Evolutionary conservation across 1,140 invertebrate genomes (phyloP).

Genomic region (Samia ricini): DNA sequence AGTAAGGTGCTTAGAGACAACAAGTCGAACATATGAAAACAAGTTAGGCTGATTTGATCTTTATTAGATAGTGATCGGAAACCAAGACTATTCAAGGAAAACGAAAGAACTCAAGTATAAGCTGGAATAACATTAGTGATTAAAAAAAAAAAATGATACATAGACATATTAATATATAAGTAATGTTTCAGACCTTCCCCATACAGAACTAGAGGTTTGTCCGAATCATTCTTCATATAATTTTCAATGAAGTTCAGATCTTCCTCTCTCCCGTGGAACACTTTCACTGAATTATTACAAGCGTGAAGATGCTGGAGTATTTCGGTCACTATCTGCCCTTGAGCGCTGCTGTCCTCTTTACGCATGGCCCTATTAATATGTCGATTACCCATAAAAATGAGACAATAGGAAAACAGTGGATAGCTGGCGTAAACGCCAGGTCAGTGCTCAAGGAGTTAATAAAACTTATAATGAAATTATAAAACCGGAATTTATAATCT

Average conservation of each 20-base stretch:
- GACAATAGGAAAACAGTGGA: conserved; percentile 4
- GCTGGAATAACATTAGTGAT: too few relatives aligned
- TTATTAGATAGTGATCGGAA: too few relatives aligned
- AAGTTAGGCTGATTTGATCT: too few relatives aligned
- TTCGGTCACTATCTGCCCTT: conserved; percentile 96
- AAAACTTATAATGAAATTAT: not conserved
- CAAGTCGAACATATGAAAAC: too few relatives aligned
- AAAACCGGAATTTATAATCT: not conserved
- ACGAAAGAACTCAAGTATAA: too few relatives aligned
- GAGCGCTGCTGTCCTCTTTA: conserved; percentile 95
- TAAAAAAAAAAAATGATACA: too few relatives aligned
- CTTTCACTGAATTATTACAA: conserved; percentile 96
- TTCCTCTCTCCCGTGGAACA: conserved; percentile 96
- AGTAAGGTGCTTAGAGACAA: too few relatives aligned
- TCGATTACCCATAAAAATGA: too few relatives aligned
- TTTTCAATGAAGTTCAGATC: conserved; percentile 89
- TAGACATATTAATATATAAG: too few relatives aligned
- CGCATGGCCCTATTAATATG: conserved; percentile 95
- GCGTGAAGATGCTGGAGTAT: conserved; percentile 97
- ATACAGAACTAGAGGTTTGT: conserved; percentile 95
- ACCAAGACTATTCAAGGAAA: too few relatives aligned
- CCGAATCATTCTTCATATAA: conserved; percentile 91
- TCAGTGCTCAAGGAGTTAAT: too few relatives aligned
- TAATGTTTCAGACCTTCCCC: conserved; percentile 83
- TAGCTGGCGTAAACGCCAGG: too few relatives aligned